Conservation (phyloP, 1,140 invertebrate genomes). For the Macrobrachium rosenbergii region DNA sequence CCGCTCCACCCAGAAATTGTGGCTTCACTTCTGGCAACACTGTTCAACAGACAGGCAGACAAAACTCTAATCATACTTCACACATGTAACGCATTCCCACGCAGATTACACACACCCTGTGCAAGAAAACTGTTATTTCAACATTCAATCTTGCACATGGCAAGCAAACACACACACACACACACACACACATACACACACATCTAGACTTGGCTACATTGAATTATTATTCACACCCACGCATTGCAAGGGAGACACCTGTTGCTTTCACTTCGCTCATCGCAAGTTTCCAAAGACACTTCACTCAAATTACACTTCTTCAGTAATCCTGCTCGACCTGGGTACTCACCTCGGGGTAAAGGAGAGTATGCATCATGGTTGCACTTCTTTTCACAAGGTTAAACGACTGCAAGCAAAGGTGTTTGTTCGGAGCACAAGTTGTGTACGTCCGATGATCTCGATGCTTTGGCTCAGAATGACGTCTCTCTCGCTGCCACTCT, state of each 20-base stretch:
- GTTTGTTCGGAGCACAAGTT: conserved; percentile 52
- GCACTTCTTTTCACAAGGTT: background rate
- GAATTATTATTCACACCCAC: background rate
- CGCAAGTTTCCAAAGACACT: background rate
- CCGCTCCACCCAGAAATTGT: too few species aligned
- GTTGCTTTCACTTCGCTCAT: conserved; percentile 48
- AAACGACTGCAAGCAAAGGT: background rate
- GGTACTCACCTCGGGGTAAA: conserved; percentile 50
- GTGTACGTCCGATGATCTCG: conserved; percentile 31
- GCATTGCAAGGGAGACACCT: conserved; percentile 35
- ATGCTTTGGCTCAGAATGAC: conserved; percentile 45
- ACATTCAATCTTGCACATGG: background rate
- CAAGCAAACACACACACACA: background rate
- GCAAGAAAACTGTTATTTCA: background rate
- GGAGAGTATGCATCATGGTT: conserved; percentile 34
- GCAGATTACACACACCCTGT: background rate
- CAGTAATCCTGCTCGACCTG: background rate
- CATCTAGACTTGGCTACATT: background rate
- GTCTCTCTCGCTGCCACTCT: background rate
- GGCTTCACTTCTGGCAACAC: background rate
- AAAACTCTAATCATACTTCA: background rate
- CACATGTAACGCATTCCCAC: background rate
- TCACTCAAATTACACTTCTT: background rate
- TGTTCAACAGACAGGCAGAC: background rate
- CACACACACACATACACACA: background rate